phyloP scores from a whole-genome alignment of 2,888 invertebrate species.

The Platycnemis pennipes region DNA sequence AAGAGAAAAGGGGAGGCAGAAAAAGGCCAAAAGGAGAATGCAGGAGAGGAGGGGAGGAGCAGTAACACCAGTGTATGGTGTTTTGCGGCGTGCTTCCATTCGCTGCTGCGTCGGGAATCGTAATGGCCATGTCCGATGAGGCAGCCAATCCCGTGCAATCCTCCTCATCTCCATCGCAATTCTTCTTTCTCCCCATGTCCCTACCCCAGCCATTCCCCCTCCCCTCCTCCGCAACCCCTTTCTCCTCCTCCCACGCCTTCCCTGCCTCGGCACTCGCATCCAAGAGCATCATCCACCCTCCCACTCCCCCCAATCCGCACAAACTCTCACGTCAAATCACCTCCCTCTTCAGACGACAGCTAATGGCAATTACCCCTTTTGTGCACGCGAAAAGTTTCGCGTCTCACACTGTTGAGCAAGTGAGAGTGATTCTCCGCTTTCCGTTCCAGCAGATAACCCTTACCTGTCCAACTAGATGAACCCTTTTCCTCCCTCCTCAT shows the following conservation, averaged over 20 bases:
- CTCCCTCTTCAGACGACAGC: not conserved
- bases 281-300: not conserved
- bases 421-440: not conserved
- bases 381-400: not conserved
- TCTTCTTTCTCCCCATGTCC: conserved; percentile 5
- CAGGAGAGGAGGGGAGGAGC: conserved; percentile 25
- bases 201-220: not conserved
- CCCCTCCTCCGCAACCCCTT: not conserved
- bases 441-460: not conserved
- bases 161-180: conserved; percentile 68
- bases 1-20: not conserved
- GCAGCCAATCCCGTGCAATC: conserved; percentile 68
- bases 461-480: not conserved
- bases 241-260: conserved; percentile 10
- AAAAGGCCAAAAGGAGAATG: conserved; percentile 30
- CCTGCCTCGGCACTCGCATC: not conserved
- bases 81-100: conserved; percentile 59
- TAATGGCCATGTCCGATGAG: conserved; percentile 63
- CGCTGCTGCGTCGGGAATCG: conserved; percentile 63
- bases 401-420: not conserved
- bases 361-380: not conserved
- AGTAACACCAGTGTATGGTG: conserved; percentile 48
- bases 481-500: not conserved
- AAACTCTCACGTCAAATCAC: not conserved
- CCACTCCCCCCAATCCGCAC: not conserved